phyloP scores from a whole-genome alignment of 2,113 vertebrate genomes.

The Podarcis raffonei region DNA sequence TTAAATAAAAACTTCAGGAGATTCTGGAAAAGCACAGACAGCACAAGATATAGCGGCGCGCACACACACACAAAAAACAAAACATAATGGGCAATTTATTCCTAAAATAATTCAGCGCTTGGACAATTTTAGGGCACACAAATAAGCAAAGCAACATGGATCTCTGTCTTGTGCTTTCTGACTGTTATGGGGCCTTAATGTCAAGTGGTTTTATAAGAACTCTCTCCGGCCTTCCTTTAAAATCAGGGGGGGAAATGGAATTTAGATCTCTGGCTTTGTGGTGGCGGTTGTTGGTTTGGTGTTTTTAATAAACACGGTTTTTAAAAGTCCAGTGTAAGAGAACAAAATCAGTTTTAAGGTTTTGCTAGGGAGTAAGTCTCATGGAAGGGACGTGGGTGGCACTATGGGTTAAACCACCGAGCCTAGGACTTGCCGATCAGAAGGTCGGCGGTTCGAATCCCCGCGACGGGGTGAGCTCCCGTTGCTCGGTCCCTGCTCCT shows the following conservation, averaged over 20 bases:
- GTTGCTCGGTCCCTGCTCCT: no score
- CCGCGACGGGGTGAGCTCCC: no score
- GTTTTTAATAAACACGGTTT: background rate
- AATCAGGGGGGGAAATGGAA: fast-evolving
- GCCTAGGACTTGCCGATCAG: no score
- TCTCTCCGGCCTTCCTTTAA: conserved; percentile 35
- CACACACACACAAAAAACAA: conserved; percentile 38
- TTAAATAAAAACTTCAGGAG: conserved; percentile 66
- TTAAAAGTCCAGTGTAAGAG: conserved; percentile 28
- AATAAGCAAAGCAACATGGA: conserved; percentile 43
- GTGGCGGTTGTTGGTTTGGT: background rate
- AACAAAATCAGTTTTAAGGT: conserved; percentile 28
- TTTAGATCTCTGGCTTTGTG: background rate
- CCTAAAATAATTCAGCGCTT: conserved; percentile 39
- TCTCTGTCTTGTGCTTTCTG: conserved; percentile 19
- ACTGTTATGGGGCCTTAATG: conserved; percentile 14
- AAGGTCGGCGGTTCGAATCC: no score
- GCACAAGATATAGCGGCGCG: conserved; percentile 44
- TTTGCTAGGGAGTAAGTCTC: conserved; percentile 12
- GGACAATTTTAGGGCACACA: conserved; percentile 54
- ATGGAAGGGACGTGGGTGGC: no score
- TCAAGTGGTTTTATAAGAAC: conserved; percentile 12
- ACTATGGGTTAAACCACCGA: no score
- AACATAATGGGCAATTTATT: conserved; percentile 43
- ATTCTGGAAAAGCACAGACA: conserved; percentile 70